Base-by-base conservation (phyloP, 2,113 vertebrate genomes). In the Sceloporus undulatus region DNA sequence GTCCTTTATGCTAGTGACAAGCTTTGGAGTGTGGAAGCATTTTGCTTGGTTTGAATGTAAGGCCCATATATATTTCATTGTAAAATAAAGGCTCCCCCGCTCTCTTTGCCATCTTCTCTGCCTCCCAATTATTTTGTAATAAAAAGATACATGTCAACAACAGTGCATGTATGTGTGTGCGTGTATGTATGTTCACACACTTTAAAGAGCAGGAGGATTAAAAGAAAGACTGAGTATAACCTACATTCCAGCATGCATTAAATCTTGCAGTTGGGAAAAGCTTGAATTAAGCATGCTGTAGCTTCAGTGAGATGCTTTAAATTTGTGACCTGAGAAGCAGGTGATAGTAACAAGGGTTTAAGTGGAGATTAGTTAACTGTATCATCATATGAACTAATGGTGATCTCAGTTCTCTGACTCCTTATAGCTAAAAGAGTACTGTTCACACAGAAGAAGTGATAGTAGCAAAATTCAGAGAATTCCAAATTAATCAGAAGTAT, bases 181-280 rank as follows among this genome's bases (percentile, higher is more conserved):
- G 48, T 48, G 48, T 48, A 7, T 48, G 48, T 7, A 48, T 48
- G 7, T 48, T 5, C 5, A 48, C 48, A 48, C 48, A 6, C 7
- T 48, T 48, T 48, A 48, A 4, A 10, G n/a, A 29, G 16, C 71
- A 78, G 90, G 93, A 87, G 52, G 88, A 93, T 94, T 93, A 94
- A 85, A 76, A 56, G 79, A 88, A 84, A 87, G 91, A 40, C 90
- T 86, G 88, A 91, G 87, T 77, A 25, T 93, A 94, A 93, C 93
- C 85, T 90, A 89, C 82, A 90, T 90, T 92, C 91, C 65, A 2
- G 82, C 59, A 89, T 87, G 66, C 78, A 14, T 81, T 0, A 1
- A 95, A 94, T 68, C 70, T 93, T 92, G 86, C 89, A 93, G 84
- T 89, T 87, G 40, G 42, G 48, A 90, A 90, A 93, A 52, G 85